Conservation (phyloP, 1,140 invertebrate species). For the Drosophila yakuba region DNA sequence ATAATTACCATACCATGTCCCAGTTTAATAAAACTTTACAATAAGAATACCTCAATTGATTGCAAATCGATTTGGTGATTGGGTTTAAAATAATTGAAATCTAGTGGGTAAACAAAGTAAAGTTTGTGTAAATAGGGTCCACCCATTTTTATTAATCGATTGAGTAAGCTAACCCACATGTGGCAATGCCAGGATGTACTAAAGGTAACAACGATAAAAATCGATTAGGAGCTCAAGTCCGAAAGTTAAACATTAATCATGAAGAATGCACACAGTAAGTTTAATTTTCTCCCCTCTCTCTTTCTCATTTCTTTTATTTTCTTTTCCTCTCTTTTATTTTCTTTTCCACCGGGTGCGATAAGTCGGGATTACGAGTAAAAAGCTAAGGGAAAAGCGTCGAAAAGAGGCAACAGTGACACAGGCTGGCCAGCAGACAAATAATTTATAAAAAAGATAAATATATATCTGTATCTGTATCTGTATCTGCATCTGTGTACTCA, state of each 20-base stretch:
- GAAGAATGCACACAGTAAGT: slow-evolving; percentile 7
- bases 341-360: not conserved
- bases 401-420: not conserved
- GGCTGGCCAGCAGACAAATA: slow-evolving; percentile 23
- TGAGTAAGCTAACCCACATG: slow-evolving; percentile 1
- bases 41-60: no score
- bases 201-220: slow-evolving; percentile 19
- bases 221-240: slow-evolving; percentile 20
- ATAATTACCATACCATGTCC: no score
- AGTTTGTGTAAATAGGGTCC: not conserved
- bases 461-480: slow-evolving; percentile 42
- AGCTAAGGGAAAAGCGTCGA: slow-evolving; percentile 1
- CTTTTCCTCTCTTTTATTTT: not conserved
- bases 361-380: slow-evolving; percentile 22
- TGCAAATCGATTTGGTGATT: no score
- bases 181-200: slow-evolving; percentile 1
- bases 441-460: slow-evolving; percentile 51
- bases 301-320: not conserved
- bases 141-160: not conserved
- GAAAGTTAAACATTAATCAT: slow-evolving; percentile 21
- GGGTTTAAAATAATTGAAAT: no score
- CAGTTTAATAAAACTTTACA: no score
- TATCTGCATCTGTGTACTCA: slow-evolving; percentile 11
- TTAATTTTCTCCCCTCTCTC: not conserved
- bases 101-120: not conserved